A percentile compares a stretch with the other conserved stretches of the same genome.
phyloP scores from a whole-genome alignment of 2,888 invertebrate species.

The Rhingia rostrata region DNA sequence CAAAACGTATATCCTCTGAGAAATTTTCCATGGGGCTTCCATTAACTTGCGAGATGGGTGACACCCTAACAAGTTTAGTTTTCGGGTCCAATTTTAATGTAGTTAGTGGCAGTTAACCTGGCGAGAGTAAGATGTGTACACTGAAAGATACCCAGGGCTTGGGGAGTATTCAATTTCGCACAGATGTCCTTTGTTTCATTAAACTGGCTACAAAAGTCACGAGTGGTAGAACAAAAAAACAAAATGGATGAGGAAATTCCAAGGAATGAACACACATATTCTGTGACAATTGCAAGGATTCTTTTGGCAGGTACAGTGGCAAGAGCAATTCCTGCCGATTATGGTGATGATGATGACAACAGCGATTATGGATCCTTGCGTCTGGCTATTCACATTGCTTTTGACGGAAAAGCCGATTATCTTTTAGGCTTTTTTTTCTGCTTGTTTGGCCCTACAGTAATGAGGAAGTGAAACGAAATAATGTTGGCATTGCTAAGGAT shows the following conservation, averaged over 20 bases:
- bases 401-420: constrained; percentile 67
- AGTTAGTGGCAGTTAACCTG: constrained; percentile 74
- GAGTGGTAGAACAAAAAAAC: constrained; percentile 12
- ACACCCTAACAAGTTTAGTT: constrained; percentile 2
- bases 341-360: constrained; percentile 73
- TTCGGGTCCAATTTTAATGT: constrained; percentile 66
- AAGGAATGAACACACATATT: constrained; percentile 29
- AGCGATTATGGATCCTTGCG: constrained; percentile 71
- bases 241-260: constrained; percentile 18
- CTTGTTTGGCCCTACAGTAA: neutral
- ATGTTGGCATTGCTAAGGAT: too few relatives aligned
- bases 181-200: constrained; percentile 74
- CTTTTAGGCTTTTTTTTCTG: constrained; percentile 39
- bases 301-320: constrained; percentile 23
- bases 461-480: neutral
- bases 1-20: constrained; percentile 81
- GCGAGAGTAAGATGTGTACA: constrained; percentile 59
- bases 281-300: constrained; percentile 51
- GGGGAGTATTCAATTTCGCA: constrained; percentile 72
- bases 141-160: constrained; percentile 61
- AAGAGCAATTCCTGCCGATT: constrained; percentile 58
- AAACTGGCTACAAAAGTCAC: constrained; percentile 62
- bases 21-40: constrained; percentile 59
- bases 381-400: constrained; percentile 53
- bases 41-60: neutral